Percentiles rank a stretch among this genome's conserved stretches.
These are phyloP conservation scores for Oostethus manadensis DNA, from an alignment of 2,113 vertebrate genomes.

Conservation along the genomic window DNA sequence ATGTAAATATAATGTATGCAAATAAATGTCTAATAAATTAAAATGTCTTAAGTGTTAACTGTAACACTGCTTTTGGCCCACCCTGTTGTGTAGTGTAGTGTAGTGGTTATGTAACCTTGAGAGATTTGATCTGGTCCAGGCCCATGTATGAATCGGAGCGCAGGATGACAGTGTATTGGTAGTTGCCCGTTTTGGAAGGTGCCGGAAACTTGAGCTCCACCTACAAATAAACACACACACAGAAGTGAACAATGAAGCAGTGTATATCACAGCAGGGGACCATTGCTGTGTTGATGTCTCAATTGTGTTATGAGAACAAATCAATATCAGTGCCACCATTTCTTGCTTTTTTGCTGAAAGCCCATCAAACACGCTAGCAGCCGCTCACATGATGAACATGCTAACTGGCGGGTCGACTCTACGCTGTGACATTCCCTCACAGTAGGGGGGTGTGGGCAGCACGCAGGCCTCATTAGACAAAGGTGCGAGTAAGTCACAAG, in stretches of 20 bases:
- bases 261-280: background rate
- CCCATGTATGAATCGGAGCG: conserved; percentile 95
- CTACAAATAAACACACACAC: conserved; percentile 57
- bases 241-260: background rate
- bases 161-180: conserved; percentile 95
- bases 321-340: no score
- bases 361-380: no score
- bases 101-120: conserved; percentile 78
- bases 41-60: no score
- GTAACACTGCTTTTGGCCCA: no score
- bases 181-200: conserved; percentile 95
- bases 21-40: no score
- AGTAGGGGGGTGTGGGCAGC: background rate
- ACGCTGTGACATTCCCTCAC: no score
- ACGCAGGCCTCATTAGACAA: conserved; percentile 14
- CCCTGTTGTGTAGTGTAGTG: background rate
- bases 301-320: no score
- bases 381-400: no score
- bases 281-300: no score
- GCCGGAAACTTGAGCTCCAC: conserved; percentile 98
- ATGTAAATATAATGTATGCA: no score
- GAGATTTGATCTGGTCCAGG: conserved; percentile 92
- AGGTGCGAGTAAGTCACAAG: no score
- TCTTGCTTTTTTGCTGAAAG: no score
- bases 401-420: conserved; percentile 23